Evolutionary conservation across 2,888 invertebrate genomes (phyloP), one percentile per base, ranked within the genome.

Genomic region (Pardosa pseudoannulata): DNA sequence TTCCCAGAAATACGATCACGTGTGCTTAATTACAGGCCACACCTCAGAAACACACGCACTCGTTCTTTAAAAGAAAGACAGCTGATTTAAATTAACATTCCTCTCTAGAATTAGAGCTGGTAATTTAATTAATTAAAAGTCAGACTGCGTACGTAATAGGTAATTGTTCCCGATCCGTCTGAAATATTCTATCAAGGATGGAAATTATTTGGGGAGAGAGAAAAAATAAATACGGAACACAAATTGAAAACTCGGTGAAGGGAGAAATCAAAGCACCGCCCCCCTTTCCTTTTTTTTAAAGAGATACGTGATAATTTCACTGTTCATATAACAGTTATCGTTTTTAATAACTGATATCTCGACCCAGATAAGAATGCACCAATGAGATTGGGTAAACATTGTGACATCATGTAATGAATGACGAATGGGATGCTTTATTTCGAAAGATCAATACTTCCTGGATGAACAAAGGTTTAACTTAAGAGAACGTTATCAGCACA

Each of bases 71-170:
- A 56, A 23, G 3, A 56, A 56, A 56, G 23, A 56, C 56, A 56
- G 6, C 56, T 56, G 56, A 3, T 23, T 56, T 56, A 56, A 56
- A 56, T 56, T 23, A 56, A 56, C 56, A 56, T 56, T 56, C 56
- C 56, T 23, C 56, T 23, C 5, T 9, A 3, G 56, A 19, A 23
- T 56, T 19, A 56, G 23, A n/a, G 9, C 9, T 23, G 56, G 23
- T 56, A 56, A 56, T 56, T 56, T 56, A 56, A 56, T 56, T 56
- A 56, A 56, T 56, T 56, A 56, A 56, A 56, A 56, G 56, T 56
- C 56, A 23, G 3, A 1, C 1, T 23, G 23, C 56, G 56, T 56
- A 23, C 56, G 56, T 23, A 56, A 56, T 23, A 56, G 56, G 23
- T 56, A 56, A 56, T 56, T 56, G 56, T 56, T 56, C 56, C 5